phyloP scores from a whole-genome alignment of 1,140 invertebrate species.

The Formica selysi region DNA sequence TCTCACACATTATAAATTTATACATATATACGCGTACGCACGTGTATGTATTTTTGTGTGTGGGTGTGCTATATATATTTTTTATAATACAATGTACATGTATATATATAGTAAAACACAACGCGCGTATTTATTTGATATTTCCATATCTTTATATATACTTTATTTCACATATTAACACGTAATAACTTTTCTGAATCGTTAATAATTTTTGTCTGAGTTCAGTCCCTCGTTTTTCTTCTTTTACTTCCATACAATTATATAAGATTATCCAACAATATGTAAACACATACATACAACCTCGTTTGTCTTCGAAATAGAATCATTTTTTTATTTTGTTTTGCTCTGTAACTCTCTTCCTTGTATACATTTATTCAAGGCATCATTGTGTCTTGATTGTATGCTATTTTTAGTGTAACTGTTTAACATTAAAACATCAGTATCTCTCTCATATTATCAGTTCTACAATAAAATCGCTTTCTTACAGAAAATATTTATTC shows the following conservation, averaged over 20 bases:
- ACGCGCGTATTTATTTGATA: constrained; percentile 56
- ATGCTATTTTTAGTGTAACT: neutral
- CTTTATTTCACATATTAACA: constrained; percentile 51
- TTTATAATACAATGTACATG: constrained; percentile 70
- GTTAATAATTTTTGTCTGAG: constrained; percentile 28
- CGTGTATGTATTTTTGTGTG: constrained; percentile 67
- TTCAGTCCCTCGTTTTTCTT: constrained; percentile 15
- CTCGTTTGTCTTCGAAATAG: constrained; percentile 19
- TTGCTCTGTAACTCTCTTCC: neutral
- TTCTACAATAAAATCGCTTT: constrained; percentile 48
- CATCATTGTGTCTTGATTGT: constrained; percentile 51
- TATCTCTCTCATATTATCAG: neutral
- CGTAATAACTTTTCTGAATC: constrained; percentile 31
- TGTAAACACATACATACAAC: constrained; percentile 66
- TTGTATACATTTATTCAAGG: neutral
- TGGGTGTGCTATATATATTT: constrained; percentile 73
- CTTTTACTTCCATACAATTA: neutral
- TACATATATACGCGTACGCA: constrained; percentile 60
- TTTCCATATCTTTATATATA: constrained; percentile 10
- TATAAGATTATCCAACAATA: constrained; percentile 76
- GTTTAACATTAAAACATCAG: constrained; percentile 29
- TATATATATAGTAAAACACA: constrained; percentile 58
- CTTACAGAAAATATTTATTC: constrained; percentile 32
- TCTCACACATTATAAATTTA: constrained; percentile 74
- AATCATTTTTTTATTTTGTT: constrained; percentile 11